A percentile compares a stretch with the other conserved stretches of the same genome.
Evolutionary conservation across 1,140 invertebrate genomes (phyloP).

Genomic region (Scaptomyza pallida): DNA sequence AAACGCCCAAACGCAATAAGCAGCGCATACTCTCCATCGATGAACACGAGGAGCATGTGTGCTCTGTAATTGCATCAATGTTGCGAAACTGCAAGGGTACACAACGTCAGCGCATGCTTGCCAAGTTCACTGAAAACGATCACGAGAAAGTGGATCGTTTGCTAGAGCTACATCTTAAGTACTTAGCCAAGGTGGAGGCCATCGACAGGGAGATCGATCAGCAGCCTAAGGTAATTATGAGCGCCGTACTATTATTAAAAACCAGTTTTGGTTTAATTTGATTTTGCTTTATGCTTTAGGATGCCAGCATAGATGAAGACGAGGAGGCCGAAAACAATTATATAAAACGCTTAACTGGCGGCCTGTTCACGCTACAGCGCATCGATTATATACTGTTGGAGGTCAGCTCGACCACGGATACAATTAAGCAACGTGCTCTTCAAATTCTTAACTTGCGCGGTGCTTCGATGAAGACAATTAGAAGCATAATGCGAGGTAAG

Average conservation of each 20-base stretch:
- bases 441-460: slow-evolving; percentile 95
- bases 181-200: slow-evolving; percentile 95
- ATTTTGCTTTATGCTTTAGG: too few relatives aligned
- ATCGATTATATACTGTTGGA: slow-evolving; percentile 98
- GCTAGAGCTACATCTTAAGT: slow-evolving; percentile 98
- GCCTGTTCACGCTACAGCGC: slow-evolving; percentile 97
- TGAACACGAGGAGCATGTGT: slow-evolving; percentile 98
- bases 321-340: slow-evolving; percentile 94
- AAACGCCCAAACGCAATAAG: slow-evolving; percentile 95
- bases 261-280: too few relatives aligned
- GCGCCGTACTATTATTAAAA: too few relatives aligned
- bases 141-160: slow-evolving; percentile 99
- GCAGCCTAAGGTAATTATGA: slow-evolving; percentile 83
- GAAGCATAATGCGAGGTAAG: slow-evolving; percentile 95
- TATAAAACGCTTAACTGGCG: slow-evolving; percentile 94
- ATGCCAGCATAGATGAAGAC: slow-evolving; percentile 85
- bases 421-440: slow-evolving; percentile 94
- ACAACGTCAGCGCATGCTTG: slow-evolving; percentile 94
- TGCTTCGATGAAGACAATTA: slow-evolving; percentile 96
- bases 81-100: slow-evolving; percentile 95
- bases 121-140: slow-evolving; percentile 99
- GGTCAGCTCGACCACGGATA: slow-evolving; percentile 91
- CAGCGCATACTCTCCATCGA: slow-evolving; percentile 93
- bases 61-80: slow-evolving; percentile 97
- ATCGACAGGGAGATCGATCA: slow-evolving; percentile 92